Conservation (phyloP, 2,888 invertebrate species). For the Corythucha ciliata region DNA sequence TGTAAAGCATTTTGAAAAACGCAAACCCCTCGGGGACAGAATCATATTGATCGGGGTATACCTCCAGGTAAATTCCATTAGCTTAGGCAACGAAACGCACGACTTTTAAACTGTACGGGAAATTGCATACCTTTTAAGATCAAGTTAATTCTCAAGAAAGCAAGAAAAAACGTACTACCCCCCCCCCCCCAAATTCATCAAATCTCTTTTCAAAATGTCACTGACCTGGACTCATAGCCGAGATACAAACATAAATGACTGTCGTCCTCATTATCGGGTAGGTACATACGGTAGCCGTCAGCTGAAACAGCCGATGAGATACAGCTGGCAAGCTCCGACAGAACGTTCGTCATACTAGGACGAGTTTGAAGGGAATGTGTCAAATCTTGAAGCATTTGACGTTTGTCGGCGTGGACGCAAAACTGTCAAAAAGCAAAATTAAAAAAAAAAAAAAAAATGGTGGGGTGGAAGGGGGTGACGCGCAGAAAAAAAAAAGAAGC, state of each 20-base stretch:
- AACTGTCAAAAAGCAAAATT: slow-evolving; percentile 41
- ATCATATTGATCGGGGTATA: too few relatives aligned
- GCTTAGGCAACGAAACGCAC: too few relatives aligned
- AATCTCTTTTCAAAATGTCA: too few relatives aligned
- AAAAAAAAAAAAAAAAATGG: slow-evolving; percentile 4
- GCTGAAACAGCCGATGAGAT: slow-evolving; percentile 57
- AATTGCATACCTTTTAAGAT: too few relatives aligned
- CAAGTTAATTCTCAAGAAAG: too few relatives aligned
- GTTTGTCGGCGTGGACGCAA: slow-evolving; percentile 55
- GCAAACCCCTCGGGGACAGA: too few relatives aligned
- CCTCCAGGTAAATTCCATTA: too few relatives aligned
- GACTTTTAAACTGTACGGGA: too few relatives aligned
- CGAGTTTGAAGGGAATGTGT: slow-evolving; percentile 50
- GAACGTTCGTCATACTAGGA: slow-evolving; percentile 54
- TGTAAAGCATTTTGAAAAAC: too few relatives aligned
- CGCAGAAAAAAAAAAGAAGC: neutral
- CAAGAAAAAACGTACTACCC: too few relatives aligned
- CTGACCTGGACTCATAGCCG: slow-evolving; percentile 38
- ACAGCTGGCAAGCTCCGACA: slow-evolving; percentile 57
- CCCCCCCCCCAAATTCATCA: too few relatives aligned
- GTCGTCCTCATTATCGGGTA: slow-evolving; percentile 45
- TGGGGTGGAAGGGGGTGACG: neutral
- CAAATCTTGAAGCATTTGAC: slow-evolving; percentile 53
- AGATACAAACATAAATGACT: slow-evolving; percentile 42
- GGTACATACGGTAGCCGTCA: slow-evolving; percentile 54